phyloP scores from a whole-genome alignment of 1,140 invertebrate species.

The Papilio polytes region DNA sequence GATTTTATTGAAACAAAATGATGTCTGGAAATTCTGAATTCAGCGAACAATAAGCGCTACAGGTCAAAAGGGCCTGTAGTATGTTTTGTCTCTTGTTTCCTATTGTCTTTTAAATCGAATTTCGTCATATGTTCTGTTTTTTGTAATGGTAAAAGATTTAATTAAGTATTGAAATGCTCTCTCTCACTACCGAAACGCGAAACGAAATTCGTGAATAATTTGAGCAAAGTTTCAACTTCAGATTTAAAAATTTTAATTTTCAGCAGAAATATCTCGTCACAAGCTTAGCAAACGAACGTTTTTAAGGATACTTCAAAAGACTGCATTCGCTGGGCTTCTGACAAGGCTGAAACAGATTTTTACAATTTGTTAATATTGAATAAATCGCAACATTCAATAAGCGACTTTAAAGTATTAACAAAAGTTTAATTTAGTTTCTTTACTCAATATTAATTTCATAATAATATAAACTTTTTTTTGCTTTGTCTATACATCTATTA shows the following conservation, averaged over 20 bases:
- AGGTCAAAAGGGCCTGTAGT: constrained; percentile 13
- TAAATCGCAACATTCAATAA: no score
- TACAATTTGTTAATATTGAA: no score
- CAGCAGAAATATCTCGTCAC: neutral
- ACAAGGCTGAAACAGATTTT: neutral
- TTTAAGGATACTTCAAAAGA: neutral
- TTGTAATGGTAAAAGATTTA: neutral
- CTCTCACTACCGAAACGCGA: neutral
- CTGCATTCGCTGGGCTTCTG: neutral
- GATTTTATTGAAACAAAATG: constrained; percentile 27
- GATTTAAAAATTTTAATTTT: neutral
- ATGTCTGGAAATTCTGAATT: constrained; percentile 17
- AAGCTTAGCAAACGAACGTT: neutral
- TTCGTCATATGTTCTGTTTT: neutral
- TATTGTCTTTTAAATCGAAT: neutral
- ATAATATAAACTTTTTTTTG: no score
- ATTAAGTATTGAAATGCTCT: neutral
- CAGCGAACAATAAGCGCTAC: constrained; percentile 6
- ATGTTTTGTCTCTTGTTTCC: neutral
- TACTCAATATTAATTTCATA: no score
- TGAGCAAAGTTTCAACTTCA: neutral
- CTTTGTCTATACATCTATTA: no score
- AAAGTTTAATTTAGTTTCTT: no score
- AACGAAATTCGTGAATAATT: neutral
- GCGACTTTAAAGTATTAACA: no score